Evolutionary conservation across 64 coral and sea anemone genomes (phyloP).

Genomic region (Montipora efflorescens): DNA sequence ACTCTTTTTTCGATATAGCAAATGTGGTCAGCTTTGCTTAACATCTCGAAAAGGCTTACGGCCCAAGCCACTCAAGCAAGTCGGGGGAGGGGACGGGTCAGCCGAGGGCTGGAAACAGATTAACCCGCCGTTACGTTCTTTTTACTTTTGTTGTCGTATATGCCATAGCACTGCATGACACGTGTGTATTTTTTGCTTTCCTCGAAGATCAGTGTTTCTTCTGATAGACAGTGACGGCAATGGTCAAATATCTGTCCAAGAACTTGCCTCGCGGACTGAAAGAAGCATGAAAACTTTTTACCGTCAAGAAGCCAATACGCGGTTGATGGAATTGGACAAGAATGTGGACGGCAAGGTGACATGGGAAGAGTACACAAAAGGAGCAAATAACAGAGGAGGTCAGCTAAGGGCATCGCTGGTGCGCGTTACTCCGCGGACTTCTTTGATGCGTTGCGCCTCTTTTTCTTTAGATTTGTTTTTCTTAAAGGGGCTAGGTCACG

Average conservation of each 20-base stretch:
- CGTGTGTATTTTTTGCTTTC: neutral
- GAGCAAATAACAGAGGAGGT: slow-evolving; percentile 52
- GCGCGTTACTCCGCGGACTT: neutral
- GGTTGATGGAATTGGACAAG: slow-evolving; percentile 27
- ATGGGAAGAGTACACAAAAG: slow-evolving; percentile 53
- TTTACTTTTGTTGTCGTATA: too few relatives aligned
- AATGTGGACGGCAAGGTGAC: slow-evolving; percentile 39
- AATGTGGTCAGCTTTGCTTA: too few relatives aligned
- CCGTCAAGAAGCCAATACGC: slow-evolving; percentile 25
- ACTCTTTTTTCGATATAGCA: too few relatives aligned
- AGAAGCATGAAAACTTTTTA: slow-evolving; percentile 44
- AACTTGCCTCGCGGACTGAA: slow-evolving; percentile 39
- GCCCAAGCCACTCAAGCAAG: too few relatives aligned
- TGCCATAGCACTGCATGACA: too few relatives aligned
- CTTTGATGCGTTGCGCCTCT: too few relatives aligned
- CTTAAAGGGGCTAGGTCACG: too few relatives aligned
- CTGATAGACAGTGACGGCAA: slow-evolving; percentile 40
- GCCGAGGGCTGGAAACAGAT: too few relatives aligned
- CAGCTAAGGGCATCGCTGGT: neutral
- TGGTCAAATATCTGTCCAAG: slow-evolving; percentile 48
- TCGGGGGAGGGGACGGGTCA: too few relatives aligned
- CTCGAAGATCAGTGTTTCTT: slow-evolving; percentile 34
- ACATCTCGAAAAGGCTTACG: too few relatives aligned
- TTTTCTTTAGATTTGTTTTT: too few relatives aligned
- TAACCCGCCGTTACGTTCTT: too few relatives aligned